A percentile compares a stretch with the other conserved stretches of the same genome.
phyloP scores from a whole-genome alignment of 1,140 invertebrate species.

The Trigoniulus corallinus region DNA sequence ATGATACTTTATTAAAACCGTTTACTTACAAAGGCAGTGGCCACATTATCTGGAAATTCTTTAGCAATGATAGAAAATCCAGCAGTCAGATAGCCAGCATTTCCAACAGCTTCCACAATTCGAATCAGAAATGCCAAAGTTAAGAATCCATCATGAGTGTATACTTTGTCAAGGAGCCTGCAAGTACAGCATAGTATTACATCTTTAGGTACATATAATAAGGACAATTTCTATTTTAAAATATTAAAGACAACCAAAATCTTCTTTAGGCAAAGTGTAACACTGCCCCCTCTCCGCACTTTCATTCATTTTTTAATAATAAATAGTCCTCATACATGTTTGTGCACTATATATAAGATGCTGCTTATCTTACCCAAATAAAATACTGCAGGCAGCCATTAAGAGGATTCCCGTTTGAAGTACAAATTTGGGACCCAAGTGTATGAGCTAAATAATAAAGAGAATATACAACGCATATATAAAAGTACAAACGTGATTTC shows the following conservation, averaged over 20 bases:
- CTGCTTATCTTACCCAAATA: conserved; percentile 49
- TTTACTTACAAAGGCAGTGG: conserved; percentile 69
- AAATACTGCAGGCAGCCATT: conserved; percentile 43
- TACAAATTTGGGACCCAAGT: conserved; percentile 62
- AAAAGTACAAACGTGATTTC: too few species aligned
- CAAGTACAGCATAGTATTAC: conserved; percentile 17
- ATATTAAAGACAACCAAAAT: neutral
- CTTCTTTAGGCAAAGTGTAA: too few species aligned
- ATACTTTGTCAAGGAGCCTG: conserved; percentile 57
- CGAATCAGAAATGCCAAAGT: conserved; percentile 66
- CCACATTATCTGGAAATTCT: conserved; percentile 77
- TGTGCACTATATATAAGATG: neutral
- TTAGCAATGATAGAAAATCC: conserved; percentile 85
- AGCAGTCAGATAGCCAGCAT: conserved; percentile 79
- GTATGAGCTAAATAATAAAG: conserved; percentile 39
- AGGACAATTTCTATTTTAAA: neutral
- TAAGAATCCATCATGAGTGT: conserved; percentile 68
- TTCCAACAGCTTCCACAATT: conserved; percentile 78
- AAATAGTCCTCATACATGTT: too few species aligned
- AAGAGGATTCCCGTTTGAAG: conserved; percentile 72
- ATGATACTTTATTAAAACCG: too few species aligned
- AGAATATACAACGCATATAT: conserved; percentile 6
- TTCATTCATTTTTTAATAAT: too few species aligned
- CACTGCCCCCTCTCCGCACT: too few species aligned
- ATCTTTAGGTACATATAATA: neutral